Base-by-base conservation (phyloP, 2,113 vertebrate species). In the Etheostoma cragini region DNA sequence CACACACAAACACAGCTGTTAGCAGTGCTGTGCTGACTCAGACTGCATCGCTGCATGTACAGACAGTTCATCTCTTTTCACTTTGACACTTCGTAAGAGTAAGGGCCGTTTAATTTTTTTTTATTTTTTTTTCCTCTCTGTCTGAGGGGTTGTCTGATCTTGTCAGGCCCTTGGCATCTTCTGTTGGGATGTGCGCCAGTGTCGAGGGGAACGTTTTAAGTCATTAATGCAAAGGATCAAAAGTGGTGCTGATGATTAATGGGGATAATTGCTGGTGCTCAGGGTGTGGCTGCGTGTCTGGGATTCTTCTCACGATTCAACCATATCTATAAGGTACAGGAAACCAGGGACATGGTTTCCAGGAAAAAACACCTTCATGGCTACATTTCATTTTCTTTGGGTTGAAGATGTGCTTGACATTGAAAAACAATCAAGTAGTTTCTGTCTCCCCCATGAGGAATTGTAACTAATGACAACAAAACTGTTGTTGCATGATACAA, bases 141-240 rank as follows among this genome's bases (percentile, higher is more conserved):
- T 85, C 57, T 81, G 73, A 60, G 3, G 53, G n/a, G 15, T 19
- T 73, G 78, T 82, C 78, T 80, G 35, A 53, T 83, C 79, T 66
- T 89, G 81, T 22, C 58, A 78, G 49, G 17, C 45, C 26, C 14
- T 60, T 35, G 62, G 12, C 46, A 11, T 62, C 46, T 24, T 65
- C 16, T 42, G 38, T 42, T 7, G 38, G 38, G 10, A 11, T 45
- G 53, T 49, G 60, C 63, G 61, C 67, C 61, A 68, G 63, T 38
- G 60, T 30, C 1, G 10, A 72, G 62, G 62, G 17, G 67, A 88
- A 84, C 61, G 76, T 79, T 70, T 68, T 53, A 5, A 30, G 66
- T 72, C 68, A 80, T 45, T 33, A 64, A 22, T 12, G 10, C 0
- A 33, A 49, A n/a, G 56, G 64, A 79, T 88, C 77, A 76, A 83